phyloP scores from a whole-genome alignment of 2,113 vertebrate species.

The Nothobranchius furzeri region DNA sequence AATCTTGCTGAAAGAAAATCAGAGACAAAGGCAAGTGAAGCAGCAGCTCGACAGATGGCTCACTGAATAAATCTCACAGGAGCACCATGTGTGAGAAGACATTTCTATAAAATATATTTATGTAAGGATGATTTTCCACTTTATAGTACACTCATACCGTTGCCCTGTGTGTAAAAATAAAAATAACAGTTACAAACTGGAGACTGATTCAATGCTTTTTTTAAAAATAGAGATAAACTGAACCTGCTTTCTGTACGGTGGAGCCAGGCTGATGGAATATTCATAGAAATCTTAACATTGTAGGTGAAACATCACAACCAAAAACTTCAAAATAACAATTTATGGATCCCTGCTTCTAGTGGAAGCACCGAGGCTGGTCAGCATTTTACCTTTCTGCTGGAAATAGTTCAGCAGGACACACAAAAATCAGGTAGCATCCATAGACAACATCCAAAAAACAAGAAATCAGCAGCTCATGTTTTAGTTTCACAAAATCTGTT shows the following conservation, averaged over 20 bases:
- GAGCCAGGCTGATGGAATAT: not conserved
- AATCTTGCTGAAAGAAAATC: not conserved
- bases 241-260: not conserved
- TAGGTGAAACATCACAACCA: not conserved
- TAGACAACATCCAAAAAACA: too few relatives aligned
- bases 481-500: too few relatives aligned
- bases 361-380: not conserved
- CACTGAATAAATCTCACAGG: not conserved
- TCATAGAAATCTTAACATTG: too few relatives aligned
- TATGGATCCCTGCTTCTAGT: not conserved
- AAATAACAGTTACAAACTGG: not conserved
- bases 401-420: constrained; percentile 31
- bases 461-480: too few relatives aligned
- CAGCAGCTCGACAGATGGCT: not conserved
- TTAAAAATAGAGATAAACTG: not conserved
- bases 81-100: constrained; percentile 43
- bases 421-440: too few relatives aligned
- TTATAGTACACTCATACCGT: constrained; percentile 15
- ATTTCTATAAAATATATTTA: constrained; percentile 9
- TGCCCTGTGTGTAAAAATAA: constrained; percentile 32
- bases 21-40: not conserved
- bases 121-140: constrained; percentile 26
- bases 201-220: constrained; percentile 25
- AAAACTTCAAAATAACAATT: constrained; percentile 10
- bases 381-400: constrained; percentile 24